These are phyloP conservation scores for Pristionchus exspectatus DNA, from an alignment of 2,888 invertebrate genomes.

Conservation along the genomic window DNA sequence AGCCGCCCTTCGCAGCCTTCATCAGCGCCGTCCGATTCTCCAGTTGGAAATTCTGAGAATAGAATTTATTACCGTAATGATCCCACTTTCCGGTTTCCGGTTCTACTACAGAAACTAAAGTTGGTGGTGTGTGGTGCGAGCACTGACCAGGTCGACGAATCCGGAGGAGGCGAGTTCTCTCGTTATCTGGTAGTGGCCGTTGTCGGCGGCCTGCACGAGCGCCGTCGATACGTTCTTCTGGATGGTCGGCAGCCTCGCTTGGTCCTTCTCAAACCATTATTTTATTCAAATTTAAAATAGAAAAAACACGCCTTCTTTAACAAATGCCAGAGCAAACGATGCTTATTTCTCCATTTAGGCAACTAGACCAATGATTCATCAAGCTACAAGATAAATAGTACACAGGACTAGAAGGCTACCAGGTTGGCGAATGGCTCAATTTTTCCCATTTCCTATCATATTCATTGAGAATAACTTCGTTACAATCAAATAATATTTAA, in stretches of 20 bases:
- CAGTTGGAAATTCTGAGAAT: slow-evolving; percentile 88
- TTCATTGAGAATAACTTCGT: too few species aligned
- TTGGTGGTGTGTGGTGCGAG: background rate
- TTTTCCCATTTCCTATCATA: too few species aligned
- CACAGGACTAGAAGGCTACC: too few species aligned
- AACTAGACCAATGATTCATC: too few species aligned
- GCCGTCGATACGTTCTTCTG: slow-evolving; percentile 84
- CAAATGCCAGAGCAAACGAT: too few species aligned
- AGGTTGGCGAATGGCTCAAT: too few species aligned
- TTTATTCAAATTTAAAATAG: background rate
- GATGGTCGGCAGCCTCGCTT: background rate
- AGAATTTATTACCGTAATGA: background rate
- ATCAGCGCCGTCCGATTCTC: slow-evolving; percentile 97
- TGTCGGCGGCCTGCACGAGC: slow-evolving; percentile 97
- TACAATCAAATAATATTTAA: too few species aligned
- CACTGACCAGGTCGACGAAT: slow-evolving; percentile 86
- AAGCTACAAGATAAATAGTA: too few species aligned
- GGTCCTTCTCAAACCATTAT: slow-evolving; percentile 50
- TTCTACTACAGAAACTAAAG: background rate
- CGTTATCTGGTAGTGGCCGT: slow-evolving; percentile 97
- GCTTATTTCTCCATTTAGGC: too few species aligned
- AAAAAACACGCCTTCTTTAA: too few species aligned
- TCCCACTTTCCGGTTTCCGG: background rate
- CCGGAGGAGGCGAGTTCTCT: slow-evolving; percentile 92
- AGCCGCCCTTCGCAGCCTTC: slow-evolving; percentile 98